These are phyloP conservation scores for Bombyx mandarina DNA, from an alignment of 1,140 invertebrate genomes.

Conservation along the genomic window DNA sequence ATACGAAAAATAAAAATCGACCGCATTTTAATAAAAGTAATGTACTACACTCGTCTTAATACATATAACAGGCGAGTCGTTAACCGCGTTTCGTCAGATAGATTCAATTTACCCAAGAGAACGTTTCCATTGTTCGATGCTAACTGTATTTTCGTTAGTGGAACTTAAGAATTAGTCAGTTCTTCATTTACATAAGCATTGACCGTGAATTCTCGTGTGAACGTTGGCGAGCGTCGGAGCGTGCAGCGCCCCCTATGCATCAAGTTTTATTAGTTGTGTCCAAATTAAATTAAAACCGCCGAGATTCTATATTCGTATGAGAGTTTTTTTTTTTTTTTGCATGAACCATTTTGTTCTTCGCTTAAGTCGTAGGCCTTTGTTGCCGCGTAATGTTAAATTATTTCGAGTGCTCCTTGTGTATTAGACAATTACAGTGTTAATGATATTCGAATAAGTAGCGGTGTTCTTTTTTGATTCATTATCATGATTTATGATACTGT, in stretches of 20 bases:
- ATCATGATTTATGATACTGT: too few relatives aligned
- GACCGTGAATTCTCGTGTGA: constrained; percentile 66
- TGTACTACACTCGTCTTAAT: too few relatives aligned
- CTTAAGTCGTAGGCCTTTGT: too few relatives aligned
- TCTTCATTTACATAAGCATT: constrained; percentile 58
- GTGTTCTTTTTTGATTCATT: too few relatives aligned
- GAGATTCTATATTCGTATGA: constrained; percentile 4
- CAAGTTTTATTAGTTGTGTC: constrained; percentile 32
- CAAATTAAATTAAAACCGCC: constrained; percentile 52
- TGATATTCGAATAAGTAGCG: too few relatives aligned
- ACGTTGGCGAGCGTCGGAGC: constrained; percentile 33
- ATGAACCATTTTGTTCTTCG: too few relatives aligned
- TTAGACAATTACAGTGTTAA: too few relatives aligned
- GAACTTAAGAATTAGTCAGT: constrained; percentile 42
- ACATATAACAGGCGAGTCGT: constrained; percentile 10
- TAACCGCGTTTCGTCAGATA: constrained; percentile 21
- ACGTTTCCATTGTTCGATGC: constrained; percentile 10
- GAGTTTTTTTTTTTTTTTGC: too few relatives aligned
- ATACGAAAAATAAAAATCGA: too few relatives aligned
- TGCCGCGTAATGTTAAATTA: too few relatives aligned
- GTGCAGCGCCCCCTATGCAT: constrained; percentile 26
- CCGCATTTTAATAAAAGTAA: too few relatives aligned
- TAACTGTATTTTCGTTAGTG: constrained; percentile 47
- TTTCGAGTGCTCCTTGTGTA: too few relatives aligned
- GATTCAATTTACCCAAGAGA: constrained; percentile 1